Conservation (phyloP, 2,113 vertebrate genomes). For the Candoia aspera region DNA sequence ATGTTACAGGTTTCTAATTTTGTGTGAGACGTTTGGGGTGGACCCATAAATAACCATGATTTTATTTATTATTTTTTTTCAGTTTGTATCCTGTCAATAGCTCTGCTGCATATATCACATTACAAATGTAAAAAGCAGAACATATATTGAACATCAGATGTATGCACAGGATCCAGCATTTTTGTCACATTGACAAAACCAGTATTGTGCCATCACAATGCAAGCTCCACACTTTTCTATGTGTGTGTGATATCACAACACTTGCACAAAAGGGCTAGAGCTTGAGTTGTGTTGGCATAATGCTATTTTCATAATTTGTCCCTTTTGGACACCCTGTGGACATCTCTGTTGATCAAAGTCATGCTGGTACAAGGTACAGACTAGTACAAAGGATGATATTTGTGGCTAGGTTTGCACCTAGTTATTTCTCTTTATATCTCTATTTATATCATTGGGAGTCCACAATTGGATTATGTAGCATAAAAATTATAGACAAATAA, state of each 20-base stretch:
- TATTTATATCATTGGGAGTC: neutral
- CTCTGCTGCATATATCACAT: constrained; percentile 1
- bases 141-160: constrained; percentile 54
- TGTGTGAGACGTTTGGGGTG: neutral
- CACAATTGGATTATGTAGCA: neutral
- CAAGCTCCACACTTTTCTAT: neutral
- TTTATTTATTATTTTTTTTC: neutral
- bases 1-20: neutral
- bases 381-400: neutral
- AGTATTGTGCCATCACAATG: neutral
- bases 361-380: neutral
- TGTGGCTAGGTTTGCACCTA: neutral
- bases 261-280: neutral
- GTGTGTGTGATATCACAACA: neutral
- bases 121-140: constrained; percentile 67
- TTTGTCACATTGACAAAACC: neutral
- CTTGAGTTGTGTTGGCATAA: neutral
- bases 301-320: neutral
- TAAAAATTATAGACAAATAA: neutral
- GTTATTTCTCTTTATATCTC: neutral
- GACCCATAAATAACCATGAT: neutral
- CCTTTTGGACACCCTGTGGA: neutral
- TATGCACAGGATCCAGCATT: constrained; percentile 58
- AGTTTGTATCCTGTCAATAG: neutral
- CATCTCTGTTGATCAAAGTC: neutral